These are phyloP conservation scores for Drosophila arizonae DNA, from an alignment of 1,140 invertebrate genomes.

Conservation along the genomic window DNA sequence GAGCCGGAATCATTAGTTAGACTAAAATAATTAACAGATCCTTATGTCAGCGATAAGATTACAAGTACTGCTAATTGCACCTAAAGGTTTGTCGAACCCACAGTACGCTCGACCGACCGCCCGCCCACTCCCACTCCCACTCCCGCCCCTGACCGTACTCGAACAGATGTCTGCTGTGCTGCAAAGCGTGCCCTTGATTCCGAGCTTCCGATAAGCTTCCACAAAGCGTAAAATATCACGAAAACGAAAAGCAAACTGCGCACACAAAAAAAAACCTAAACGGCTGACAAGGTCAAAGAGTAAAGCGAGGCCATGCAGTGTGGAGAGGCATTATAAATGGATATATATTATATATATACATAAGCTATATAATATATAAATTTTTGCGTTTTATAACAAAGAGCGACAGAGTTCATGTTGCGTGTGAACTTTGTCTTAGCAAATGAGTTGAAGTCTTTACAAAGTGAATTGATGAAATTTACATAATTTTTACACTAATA, in stretches of 20 bases:
- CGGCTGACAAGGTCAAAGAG: slow-evolving; percentile 38
- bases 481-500: too few relatives aligned
- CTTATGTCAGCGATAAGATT: slow-evolving; percentile 2
- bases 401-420: too few relatives aligned
- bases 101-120: background rate
- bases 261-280: slow-evolving; percentile 6
- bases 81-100: slow-evolving; percentile 35
- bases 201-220: slow-evolving; percentile 63
- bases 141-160: background rate
- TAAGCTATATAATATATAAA: slow-evolving; percentile 1
- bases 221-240: slow-evolving; percentile 57
- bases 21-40: background rate
- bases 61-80: slow-evolving; percentile 17
- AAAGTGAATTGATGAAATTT: too few relatives aligned
- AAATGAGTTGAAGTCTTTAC: too few relatives aligned
- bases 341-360: slow-evolving; percentile 1
- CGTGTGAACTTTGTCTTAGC: background rate
- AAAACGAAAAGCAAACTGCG: slow-evolving; percentile 24
- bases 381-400: background rate
- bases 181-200: slow-evolving; percentile 58
- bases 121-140: background rate
- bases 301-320: slow-evolving; percentile 37
- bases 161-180: slow-evolving; percentile 38
- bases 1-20: slow-evolving; percentile 1
- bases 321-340: slow-evolving; percentile 7